Base-by-base conservation (phyloP, 1,140 invertebrate species). In the Zaprionus taronus region DNA sequence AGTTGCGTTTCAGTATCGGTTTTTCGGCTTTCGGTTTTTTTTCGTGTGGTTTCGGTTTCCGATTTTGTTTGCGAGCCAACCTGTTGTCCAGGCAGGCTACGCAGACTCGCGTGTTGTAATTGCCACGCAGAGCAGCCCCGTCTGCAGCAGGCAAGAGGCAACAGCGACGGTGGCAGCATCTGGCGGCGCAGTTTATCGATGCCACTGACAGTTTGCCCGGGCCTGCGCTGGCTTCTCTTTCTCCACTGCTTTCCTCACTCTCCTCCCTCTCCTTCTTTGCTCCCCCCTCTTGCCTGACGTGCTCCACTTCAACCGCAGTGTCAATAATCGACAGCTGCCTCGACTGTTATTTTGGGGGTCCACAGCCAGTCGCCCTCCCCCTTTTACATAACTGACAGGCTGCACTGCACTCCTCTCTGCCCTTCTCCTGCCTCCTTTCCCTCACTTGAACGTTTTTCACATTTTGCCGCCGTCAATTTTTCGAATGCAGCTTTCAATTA, bases 291-390 rank as follows among this genome's bases (percentile, higher is more conserved):
- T 20, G 28, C 20, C 60, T 58, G 28, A 58, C 31, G 9, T 55
- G 41, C 67, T 71, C 47, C 60, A 71, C 67, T 72, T 62, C 70
- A 53, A 89, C 78, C 84, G 85, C 84, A 87, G 84, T 87, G 84
- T 87, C 84, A 87, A 87, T 87, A 87, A 87, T 87, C 84, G 84
- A 87, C 84, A 87, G 84, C 84, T 87, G 84, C 84, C 85, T 89
- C 75, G 62, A 65, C 85, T 79, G 71, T 77, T 79, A 81, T 89
- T 80, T 81, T 74, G 44, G 77, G 70, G 70, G 34, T 60, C 34
- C 41, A 64, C 47, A 49, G 17, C 28, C 44, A 12, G 34, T 31
- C 49, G 15, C 57, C 24, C 51, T 66, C 83, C 82, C 66, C 61
- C 68, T 73, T 84, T 87, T 89, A 87, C 81, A 89, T 84, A 89